Evolutionary conservation across 2,113 vertebrate species (phyloP), one percentile per base, ranked within the genome.

Genomic region (Haliaeetus leucogaster): DNA sequence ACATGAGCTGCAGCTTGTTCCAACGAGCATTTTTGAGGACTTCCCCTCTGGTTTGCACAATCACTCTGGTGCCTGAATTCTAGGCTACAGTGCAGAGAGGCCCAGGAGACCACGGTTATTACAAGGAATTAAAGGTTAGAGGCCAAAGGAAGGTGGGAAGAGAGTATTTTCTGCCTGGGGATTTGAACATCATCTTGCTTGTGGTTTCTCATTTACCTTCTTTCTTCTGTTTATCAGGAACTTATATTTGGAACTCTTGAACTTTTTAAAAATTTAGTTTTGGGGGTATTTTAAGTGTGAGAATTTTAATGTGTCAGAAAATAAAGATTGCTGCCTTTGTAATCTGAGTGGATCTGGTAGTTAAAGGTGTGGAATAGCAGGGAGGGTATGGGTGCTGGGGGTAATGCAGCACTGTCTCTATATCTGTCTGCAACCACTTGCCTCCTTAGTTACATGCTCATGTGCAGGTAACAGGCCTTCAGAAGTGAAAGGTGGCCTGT

Each of bases 271-370:
- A 86, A 32, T 15, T 30, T 74, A 45, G 34, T 36, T 82, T 86
- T 47, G 34, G 82, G 22, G 48, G 45, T 93, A 34, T 74, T 88
- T 95, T 45, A 80, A 95, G 42, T 90, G 77, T 90, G 63, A 81
- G 38, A 52, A 47, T 59, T 82, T 27, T 65, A 42, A 82, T 55
- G 61, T 85, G 38, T 93, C 7, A 1, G 34, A 66, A 72, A 97
- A 97, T 97, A 97, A 97, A 97, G 79, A 93, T 66, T 58, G 77
- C 86, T 92, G 81, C 90, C 95, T 96, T 95, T 94, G 82, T 96
- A 95, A 30, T 70, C 30, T 36, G 66, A 77, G 84, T 95, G 93
- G 38, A 55, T 77, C 26, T 80, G 55, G 21, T 82, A 29, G 43
- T 85, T 91, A 10, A 88, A 73, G 45, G 20, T 70, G 7, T 1